Conservation (phyloP, 2,113 vertebrate genomes). For the Pachycephala philippinensis region DNA sequence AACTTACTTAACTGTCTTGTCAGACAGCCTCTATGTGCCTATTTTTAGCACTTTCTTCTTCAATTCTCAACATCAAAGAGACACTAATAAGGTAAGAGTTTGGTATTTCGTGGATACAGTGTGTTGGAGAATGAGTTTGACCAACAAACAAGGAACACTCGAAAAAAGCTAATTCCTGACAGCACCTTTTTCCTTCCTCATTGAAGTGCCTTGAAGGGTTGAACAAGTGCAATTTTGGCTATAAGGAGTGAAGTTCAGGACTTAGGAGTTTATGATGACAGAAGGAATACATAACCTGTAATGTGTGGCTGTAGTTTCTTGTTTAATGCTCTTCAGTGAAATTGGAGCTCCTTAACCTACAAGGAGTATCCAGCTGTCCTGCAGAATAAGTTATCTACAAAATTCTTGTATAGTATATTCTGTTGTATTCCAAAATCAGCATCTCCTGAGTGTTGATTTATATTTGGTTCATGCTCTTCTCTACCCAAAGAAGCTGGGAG, state of each 20-base stretch:
- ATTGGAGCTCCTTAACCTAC: background rate
- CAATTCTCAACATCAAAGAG: slow-evolving; percentile 81
- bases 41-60: slow-evolving; percentile 91
- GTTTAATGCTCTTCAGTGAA: background rate
- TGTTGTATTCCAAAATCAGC: background rate
- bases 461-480: background rate
- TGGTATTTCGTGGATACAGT: background rate
- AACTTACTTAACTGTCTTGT: slow-evolving; percentile 88
- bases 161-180: background rate
- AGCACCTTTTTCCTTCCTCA: background rate
- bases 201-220: background rate
- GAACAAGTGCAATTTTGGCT: background rate
- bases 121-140: background rate
- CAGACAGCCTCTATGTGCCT: slow-evolving; percentile 84
- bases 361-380: background rate
- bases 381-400: background rate
- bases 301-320: background rate
- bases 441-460: background rate
- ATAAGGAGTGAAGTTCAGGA: background rate
- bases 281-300: background rate
- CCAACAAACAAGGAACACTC: background rate
- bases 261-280: background rate
- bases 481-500: background rate
- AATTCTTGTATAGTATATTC: background rate
- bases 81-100: slow-evolving; percentile 72